Evolutionary conservation across 2,888 invertebrate species (phyloP).

Genomic region (Ochlodes sylvanus): DNA sequence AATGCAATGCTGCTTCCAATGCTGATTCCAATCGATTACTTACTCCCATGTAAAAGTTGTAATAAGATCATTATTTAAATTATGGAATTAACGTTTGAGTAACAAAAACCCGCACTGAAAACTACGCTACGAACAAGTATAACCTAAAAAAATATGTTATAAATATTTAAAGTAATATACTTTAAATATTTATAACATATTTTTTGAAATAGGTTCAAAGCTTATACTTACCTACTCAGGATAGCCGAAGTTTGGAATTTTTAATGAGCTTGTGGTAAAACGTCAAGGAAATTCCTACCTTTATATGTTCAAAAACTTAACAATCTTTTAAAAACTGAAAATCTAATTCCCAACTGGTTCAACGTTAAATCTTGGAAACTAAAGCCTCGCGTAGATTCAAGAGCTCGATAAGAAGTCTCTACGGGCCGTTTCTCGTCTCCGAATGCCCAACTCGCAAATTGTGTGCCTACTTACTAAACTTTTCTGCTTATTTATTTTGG

Average conservation of each 20-base stretch:
- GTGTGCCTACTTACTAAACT: too few relatives aligned
- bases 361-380: constrained; percentile 1
- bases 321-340: neutral
- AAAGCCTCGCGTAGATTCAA: neutral
- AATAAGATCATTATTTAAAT: too few relatives aligned
- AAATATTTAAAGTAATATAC: too few relatives aligned
- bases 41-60: too few relatives aligned
- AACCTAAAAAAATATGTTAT: too few relatives aligned
- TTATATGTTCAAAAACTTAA: neutral
- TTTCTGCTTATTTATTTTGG: too few relatives aligned
- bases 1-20: too few relatives aligned
- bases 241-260: neutral
- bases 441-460: constrained; percentile 1
- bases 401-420: neutral
- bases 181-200: too few relatives aligned
- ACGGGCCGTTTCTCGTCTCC: neutral
- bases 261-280: neutral
- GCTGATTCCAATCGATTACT: too few relatives aligned
- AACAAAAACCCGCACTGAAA: too few relatives aligned
- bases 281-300: neutral
- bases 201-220: neutral
- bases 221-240: neutral
- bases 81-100: too few relatives aligned
- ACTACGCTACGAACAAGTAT: too few relatives aligned
- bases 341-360: neutral